These are phyloP conservation scores for Drosophila mauritiana DNA, from an alignment of 1,140 invertebrate species.

Conservation along the genomic window DNA sequence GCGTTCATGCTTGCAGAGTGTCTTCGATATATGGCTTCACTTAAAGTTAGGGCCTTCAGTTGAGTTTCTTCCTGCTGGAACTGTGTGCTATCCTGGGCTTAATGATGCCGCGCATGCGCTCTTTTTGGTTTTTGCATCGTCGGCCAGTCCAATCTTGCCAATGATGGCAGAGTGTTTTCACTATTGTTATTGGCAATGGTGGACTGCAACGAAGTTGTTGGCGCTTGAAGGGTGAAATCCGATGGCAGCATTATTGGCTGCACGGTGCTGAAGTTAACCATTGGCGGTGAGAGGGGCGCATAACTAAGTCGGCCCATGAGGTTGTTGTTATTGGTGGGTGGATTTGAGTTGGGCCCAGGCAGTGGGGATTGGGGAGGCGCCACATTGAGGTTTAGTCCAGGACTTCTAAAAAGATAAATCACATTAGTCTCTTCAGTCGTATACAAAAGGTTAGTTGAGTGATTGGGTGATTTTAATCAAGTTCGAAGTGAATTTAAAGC, in stretches of 20 bases:
- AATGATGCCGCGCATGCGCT: slow-evolving; percentile 52
- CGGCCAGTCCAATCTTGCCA: slow-evolving; percentile 47
- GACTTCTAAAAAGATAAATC: slow-evolving; percentile 43
- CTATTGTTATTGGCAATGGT: slow-evolving; percentile 30
- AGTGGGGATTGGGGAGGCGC: slow-evolving; percentile 36
- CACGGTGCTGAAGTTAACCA: slow-evolving; percentile 63
- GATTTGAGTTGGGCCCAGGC: slow-evolving; percentile 46
- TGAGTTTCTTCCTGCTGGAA: not conserved
- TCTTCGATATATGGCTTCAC: slow-evolving; percentile 43
- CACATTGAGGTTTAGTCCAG: slow-evolving; percentile 54
- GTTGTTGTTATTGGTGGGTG: slow-evolving; percentile 51
- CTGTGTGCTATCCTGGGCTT: not conserved
- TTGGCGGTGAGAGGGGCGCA: slow-evolving; percentile 51
- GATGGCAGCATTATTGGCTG: slow-evolving; percentile 61
- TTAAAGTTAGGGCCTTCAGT: slow-evolving; percentile 13
- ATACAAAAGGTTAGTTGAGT: not conserved
- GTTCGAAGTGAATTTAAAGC: slow-evolving; percentile 3
- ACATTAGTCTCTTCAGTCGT: slow-evolving; percentile 21
- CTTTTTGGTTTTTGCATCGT: slow-evolving; percentile 52
- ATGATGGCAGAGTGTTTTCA: slow-evolving; percentile 31
- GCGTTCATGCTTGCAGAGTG: slow-evolving; percentile 21
- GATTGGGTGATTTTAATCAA: slow-evolving; percentile 10
- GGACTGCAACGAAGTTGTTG: slow-evolving; percentile 37
- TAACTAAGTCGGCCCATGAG: slow-evolving; percentile 51
- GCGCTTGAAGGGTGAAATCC: slow-evolving; percentile 61